These are phyloP conservation scores for Liasis olivaceus DNA, from an alignment of 2,797 vertebrate genomes.

Conservation along the genomic window DNA sequence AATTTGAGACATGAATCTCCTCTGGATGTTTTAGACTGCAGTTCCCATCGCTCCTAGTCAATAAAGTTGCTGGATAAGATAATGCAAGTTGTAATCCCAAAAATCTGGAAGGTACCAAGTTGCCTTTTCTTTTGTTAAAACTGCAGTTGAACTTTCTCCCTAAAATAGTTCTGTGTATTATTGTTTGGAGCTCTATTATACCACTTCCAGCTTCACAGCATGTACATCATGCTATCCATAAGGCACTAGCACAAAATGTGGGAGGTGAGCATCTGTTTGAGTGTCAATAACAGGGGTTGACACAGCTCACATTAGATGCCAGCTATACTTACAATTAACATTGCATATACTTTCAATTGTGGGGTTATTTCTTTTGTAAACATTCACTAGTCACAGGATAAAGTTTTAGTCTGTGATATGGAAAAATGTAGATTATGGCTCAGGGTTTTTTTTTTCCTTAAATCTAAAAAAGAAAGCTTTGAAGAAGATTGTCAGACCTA, in stretches of 20 bases:
- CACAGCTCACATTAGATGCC: conserved; percentile 18
- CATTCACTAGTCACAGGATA: conserved; percentile 4
- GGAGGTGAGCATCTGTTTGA: not conserved
- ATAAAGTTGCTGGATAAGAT: not conserved
- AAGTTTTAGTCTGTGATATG: conserved; percentile 38
- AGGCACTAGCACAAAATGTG: not conserved
- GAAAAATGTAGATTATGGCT: conserved; percentile 6
- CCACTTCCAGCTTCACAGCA: not conserved
- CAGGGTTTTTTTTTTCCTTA: not conserved
- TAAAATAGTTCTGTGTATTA: not conserved
- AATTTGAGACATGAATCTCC: not conserved
- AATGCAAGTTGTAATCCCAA: not conserved
- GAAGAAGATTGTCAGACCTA: not conserved
- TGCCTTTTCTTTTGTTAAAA: not conserved
- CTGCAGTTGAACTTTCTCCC: not conserved
- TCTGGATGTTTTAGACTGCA: not conserved
- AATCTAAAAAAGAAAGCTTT: not conserved
- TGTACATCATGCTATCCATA: not conserved
- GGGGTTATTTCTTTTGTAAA: conserved; percentile 28
- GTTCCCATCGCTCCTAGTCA: not conserved
- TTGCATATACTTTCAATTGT: not conserved
- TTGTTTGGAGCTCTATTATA: not conserved
- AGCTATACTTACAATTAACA: conserved; percentile 40
- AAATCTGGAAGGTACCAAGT: not conserved
- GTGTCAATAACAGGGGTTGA: not conserved